These are phyloP conservation scores for Rugalucina vietnamica DNA, from an alignment of 2,888 invertebrate species.

Conservation along the genomic window DNA sequence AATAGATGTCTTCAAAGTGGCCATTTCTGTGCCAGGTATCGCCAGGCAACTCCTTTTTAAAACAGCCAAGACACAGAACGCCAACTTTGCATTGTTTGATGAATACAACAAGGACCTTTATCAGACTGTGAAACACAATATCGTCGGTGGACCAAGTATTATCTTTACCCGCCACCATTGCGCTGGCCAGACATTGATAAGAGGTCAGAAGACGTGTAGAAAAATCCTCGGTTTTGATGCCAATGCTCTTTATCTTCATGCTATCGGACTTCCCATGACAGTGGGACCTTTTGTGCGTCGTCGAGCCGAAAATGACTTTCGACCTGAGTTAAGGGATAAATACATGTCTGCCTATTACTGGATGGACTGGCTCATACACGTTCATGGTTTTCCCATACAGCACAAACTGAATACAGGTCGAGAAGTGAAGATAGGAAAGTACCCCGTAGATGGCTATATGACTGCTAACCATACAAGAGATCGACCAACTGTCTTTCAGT, in stretches of 20 bases:
- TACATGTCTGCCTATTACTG: constrained; percentile 50
- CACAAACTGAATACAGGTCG: constrained; percentile 32
- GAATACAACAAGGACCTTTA: constrained; percentile 49
- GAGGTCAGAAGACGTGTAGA: constrained; percentile 40
- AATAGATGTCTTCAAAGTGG: constrained; percentile 62
- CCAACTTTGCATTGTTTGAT: constrained; percentile 57
- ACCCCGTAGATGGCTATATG: constrained; percentile 42
- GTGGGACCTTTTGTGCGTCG: constrained; percentile 50
- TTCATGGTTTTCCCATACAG: constrained; percentile 6
- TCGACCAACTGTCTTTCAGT: constrained; percentile 37
- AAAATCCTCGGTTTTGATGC: constrained; percentile 58
- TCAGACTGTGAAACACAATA: constrained; percentile 29
- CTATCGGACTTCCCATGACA: constrained; percentile 57
- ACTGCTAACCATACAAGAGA: constrained; percentile 5
- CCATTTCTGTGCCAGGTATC: constrained; percentile 60
- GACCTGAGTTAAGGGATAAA: constrained; percentile 46
- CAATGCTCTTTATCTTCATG: constrained; percentile 55
- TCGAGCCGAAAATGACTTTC: constrained; percentile 39
- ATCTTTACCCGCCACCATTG: constrained; percentile 42
- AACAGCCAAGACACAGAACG: constrained; percentile 16
- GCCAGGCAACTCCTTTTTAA: constrained; percentile 55
- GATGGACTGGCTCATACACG: constrained; percentile 48
- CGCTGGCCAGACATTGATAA: constrained; percentile 34
- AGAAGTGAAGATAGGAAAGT: constrained; percentile 41
- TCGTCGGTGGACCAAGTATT: constrained; percentile 22